Evolutionary conservation across 2,888 invertebrate genomes (phyloP), one percentile per base, ranked within the genome.

Genomic region (Mythimna impura): DNA sequence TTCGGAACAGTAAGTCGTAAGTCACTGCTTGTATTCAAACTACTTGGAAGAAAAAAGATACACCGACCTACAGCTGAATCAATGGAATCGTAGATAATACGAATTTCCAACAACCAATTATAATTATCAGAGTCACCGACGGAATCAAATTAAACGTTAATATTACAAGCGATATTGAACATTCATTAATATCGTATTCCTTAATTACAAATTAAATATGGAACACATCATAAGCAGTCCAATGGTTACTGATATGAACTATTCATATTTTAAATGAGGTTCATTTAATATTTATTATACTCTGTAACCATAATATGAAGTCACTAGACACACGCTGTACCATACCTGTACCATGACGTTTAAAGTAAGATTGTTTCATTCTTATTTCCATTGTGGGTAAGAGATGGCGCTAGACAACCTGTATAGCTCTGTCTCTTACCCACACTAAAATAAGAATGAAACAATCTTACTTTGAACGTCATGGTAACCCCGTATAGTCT

Each of bases 201-300:
- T 57, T 78, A 65, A 76, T 76, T 79, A 73, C 43, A 17, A 73
- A 22, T 73, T 66, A 25, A 73, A 79, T 66, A 76, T 66, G 57
- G 52, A n/a, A 69, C 3, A 9, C 22, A 22, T 14, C 25, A 66
- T 20, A 52, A 60, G 30, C 52, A 17, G 14, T 10, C 9, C 20
- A 54, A 54, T 74, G n/a, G 55, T 25, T 43, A n/a, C 25, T 50
- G 25, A 25, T 50, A 47, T 9, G 8, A 17, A 58, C 8, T n/a
- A 14, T 50, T 57, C n/a, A 10, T 47, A 57, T 14, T 57, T 47
- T 47, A 43, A 30, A 62, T 25, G 20, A 62, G 50, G 4, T 20
- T 5, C 9, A n/a, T 58, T 22, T 30, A 3, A 22, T 54, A 10
- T 22, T 3, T 22, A 17, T 12, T 57, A 20, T 55, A 57, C 4